These are phyloP conservation scores for Orientallactaga bullata DNA, from an alignment of 2,113 vertebrate species.

Conservation along the genomic window DNA sequence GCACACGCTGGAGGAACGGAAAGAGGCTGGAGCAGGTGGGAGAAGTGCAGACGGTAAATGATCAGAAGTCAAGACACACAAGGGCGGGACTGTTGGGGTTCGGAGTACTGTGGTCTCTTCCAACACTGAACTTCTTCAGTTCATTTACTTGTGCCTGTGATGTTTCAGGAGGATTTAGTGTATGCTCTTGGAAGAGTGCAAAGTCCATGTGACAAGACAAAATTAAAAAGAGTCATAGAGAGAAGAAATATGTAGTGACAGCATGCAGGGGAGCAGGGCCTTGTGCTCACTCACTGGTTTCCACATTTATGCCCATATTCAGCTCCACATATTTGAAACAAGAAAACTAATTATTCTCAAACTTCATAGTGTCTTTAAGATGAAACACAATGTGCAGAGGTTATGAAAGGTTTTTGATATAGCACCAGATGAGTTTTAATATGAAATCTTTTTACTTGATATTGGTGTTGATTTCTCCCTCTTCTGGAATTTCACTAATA, in stretches of 20 bases:
- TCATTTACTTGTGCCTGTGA: not conserved
- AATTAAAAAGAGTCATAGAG: not conserved
- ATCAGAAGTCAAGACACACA: fast-evolving
- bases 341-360: not conserved
- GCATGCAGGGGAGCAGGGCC: fast-evolving
- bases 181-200: not conserved
- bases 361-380: not conserved
- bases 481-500: not conserved
- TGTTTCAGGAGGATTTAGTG: not conserved
- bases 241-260: not conserved
- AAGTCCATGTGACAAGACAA: not conserved
- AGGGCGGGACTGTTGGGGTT: no score
- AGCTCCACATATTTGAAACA: not conserved
- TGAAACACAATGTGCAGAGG: not conserved
- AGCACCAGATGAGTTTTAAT: not conserved
- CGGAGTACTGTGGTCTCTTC: not conserved
- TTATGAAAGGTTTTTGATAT: not conserved
- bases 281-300: not conserved
- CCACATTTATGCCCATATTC: fast-evolving
- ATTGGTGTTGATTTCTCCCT: not conserved
- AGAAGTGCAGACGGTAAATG: no score
- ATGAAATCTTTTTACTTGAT: not conserved
- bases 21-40: not conserved
- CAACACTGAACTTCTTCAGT: not conserved
- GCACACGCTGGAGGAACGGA: fast-evolving